These are phyloP conservation scores for Oryzias curvinotus DNA, from an alignment of 2,113 vertebrate genomes.

Conservation along the genomic window DNA sequence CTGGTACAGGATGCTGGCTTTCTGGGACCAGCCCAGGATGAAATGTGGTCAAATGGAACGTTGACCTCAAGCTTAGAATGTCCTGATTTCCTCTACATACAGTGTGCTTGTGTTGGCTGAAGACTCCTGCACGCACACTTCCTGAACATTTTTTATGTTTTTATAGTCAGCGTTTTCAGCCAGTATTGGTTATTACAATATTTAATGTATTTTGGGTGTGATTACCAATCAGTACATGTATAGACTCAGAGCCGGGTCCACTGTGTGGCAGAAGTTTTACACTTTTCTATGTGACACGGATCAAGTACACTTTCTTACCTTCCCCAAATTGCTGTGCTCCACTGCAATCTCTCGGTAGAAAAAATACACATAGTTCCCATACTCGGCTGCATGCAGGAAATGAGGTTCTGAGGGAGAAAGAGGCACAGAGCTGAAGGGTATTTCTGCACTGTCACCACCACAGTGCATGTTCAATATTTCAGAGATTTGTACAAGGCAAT, in stretches of 20 bases:
- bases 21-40: constrained; percentile 50
- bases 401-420: constrained; percentile 89
- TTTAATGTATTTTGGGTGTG: constrained; percentile 34
- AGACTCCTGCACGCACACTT: constrained; percentile 11
- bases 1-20: constrained; percentile 66
- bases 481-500: constrained; percentile 68
- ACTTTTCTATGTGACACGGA: constrained; percentile 3
- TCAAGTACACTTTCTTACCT: constrained; percentile 77
- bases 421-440: constrained; percentile 59
- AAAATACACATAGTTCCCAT: constrained; percentile 97
- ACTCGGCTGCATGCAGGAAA: constrained; percentile 97
- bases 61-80: constrained; percentile 41
- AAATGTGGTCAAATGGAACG: constrained; percentile 56
- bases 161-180: constrained; percentile 30
- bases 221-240: constrained; percentile 36
- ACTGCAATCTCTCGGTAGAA: constrained; percentile 98
- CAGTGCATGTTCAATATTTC: constrained; percentile 73
- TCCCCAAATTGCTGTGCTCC: constrained; percentile 96
- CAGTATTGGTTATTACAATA: constrained; percentile 42
- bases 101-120: constrained; percentile 13
- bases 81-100: constrained; percentile 47
- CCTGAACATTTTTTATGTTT: constrained; percentile 47
- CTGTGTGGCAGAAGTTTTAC: constrained; percentile 35
- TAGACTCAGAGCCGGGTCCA: constrained; percentile 30
- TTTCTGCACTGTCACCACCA: constrained; percentile 71